Evolutionary conservation across 2,797 vertebrate genomes (phyloP).

Genomic region (Philypnodon macrostomus): DNA sequence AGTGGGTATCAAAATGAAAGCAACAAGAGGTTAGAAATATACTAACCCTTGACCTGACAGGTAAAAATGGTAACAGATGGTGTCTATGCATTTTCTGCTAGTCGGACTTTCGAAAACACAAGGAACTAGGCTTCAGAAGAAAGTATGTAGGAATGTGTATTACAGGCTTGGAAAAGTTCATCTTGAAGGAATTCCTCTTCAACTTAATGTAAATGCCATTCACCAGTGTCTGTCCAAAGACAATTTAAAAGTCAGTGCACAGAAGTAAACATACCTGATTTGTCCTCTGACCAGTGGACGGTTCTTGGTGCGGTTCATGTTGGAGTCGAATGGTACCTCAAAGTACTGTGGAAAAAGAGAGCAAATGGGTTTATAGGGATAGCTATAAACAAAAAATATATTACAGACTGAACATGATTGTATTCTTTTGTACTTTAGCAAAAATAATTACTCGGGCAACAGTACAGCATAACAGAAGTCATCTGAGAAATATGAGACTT

Average conservation of each 20-base stretch:
- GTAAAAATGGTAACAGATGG: background rate
- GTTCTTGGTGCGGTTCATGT: constrained; percentile 99
- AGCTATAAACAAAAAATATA: too few species aligned
- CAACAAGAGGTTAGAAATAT: background rate
- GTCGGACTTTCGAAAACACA: background rate
- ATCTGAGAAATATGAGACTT: too few species aligned
- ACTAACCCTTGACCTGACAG: background rate
- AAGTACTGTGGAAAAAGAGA: constrained; percentile 86
- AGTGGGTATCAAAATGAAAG: constrained; percentile 13
- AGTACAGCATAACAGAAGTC: too few species aligned
- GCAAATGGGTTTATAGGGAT: constrained; percentile 12
- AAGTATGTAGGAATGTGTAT: constrained; percentile 1
- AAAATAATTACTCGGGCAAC: too few species aligned
- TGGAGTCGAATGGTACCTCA: constrained; percentile 97
- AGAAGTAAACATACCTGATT: constrained; percentile 83
- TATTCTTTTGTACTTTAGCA: too few species aligned
- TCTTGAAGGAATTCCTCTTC: background rate
- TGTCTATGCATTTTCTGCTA: too few species aligned
- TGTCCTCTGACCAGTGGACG: constrained; percentile 94
- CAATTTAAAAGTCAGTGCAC: too few species aligned
- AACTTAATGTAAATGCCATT: too few species aligned
- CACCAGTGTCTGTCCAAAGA: too few species aligned
- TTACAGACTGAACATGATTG: too few species aligned
- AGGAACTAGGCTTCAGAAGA: too few species aligned
- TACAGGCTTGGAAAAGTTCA: constrained; percentile 1